These are phyloP conservation scores for Alces alces DNA, from an alignment of 2,113 vertebrate genomes.

Conservation along the genomic window DNA sequence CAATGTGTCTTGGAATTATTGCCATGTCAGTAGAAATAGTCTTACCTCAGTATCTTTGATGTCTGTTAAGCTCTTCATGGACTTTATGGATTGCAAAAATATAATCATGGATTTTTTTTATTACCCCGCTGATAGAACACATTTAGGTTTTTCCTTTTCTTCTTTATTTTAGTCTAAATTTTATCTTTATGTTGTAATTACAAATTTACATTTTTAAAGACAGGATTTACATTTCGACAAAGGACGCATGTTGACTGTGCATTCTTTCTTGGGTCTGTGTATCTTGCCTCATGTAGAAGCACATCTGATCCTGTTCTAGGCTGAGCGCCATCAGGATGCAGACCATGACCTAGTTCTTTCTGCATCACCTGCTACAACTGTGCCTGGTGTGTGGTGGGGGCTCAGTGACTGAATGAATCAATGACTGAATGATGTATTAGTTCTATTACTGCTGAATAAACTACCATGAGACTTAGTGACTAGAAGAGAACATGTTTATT, in stretches of 20 bases:
- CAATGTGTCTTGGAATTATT: not conserved
- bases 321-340: not conserved
- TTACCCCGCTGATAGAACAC: not conserved
- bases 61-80: not conserved
- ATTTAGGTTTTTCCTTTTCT: not conserved
- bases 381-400: not conserved
- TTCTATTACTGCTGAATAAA: not conserved
- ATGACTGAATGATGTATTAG: not conserved
- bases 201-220: not conserved
- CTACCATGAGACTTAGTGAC: not conserved
- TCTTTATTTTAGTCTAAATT: not conserved
- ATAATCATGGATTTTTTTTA: not conserved
- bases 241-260: fast-evolving
- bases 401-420: not conserved
- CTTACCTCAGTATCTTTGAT: not conserved
- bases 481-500: not conserved
- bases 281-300: not conserved
- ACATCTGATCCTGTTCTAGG: too few species aligned
- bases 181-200: not conserved
- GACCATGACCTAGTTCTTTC: not conserved
- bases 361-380: not conserved
- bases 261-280: not conserved
- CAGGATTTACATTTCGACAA: not conserved
- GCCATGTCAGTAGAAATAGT: not conserved
- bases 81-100: not conserved